Evolutionary conservation across 2,888 invertebrate genomes (phyloP).

Genomic region (Mythimna lalbum): DNA sequence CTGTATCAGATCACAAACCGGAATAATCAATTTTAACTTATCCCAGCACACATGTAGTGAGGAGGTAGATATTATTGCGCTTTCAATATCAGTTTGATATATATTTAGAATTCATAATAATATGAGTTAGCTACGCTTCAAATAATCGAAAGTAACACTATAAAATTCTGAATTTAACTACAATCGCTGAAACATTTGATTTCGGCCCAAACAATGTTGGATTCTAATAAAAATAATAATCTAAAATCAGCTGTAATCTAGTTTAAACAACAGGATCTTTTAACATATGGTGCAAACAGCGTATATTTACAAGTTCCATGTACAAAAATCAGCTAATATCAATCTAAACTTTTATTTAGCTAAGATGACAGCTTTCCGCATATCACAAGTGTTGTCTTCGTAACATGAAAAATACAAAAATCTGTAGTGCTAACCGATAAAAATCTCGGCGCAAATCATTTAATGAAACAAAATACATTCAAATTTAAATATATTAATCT

Average conservation of each 20-base stretch:
- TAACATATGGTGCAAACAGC: conserved; percentile 5
- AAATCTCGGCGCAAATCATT: conserved; percentile 32
- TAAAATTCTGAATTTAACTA: conserved; percentile 40
- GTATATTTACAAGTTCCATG: conserved; percentile 29
- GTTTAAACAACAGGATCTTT: conserved; percentile 55
- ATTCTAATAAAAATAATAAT: conserved; percentile 58
- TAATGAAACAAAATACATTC: conserved; percentile 68
- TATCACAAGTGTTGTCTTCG: conserved; percentile 19
- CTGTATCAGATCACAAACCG: background rate
- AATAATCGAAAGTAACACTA: conserved; percentile 29
- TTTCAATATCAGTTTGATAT: background rate
- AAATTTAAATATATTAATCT: conserved; percentile 75
- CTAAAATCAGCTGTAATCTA: conserved; percentile 45
- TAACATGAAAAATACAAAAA: conserved; percentile 42
- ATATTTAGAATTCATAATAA: conserved; percentile 3
- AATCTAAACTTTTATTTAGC: conserved; percentile 26
- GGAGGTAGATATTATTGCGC: conserved; percentile 1
- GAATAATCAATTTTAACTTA: background rate
- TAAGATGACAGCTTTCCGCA: conserved; percentile 19
- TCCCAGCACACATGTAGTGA: background rate
- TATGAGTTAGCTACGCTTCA: conserved; percentile 17
- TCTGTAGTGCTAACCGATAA: conserved; percentile 57
- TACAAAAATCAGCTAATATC: conserved; percentile 20
- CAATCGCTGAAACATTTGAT: conserved; percentile 38
- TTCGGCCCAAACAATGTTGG: conserved; percentile 22